Evolutionary conservation across 2,797 vertebrate species (phyloP).

Genomic region (Premnoplex brunnescens): DNA sequence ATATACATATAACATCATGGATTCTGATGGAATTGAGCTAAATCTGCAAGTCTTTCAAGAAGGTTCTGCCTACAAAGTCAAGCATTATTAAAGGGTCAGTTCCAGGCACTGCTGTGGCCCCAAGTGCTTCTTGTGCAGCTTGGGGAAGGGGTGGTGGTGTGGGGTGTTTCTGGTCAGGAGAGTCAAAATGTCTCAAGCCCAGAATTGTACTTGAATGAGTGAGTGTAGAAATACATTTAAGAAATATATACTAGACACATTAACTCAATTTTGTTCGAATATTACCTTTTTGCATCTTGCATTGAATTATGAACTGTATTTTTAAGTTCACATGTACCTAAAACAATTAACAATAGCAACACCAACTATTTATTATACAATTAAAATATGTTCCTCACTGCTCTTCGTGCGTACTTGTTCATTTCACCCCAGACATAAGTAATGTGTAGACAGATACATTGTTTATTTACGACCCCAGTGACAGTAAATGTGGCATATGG

Average conservation of each 20-base stretch:
- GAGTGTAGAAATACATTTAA: background rate
- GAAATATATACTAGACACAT: background rate
- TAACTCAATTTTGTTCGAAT: background rate
- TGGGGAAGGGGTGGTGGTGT: no score
- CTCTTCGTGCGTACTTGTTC: constrained; percentile 17
- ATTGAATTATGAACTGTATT: background rate
- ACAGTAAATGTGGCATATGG: constrained; percentile 52
- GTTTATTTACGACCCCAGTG: constrained; percentile 59
- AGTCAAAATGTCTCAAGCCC: background rate
- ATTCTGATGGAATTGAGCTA: background rate
- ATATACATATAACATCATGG: background rate
- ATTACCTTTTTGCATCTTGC: background rate
- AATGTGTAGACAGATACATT: constrained; percentile 47
- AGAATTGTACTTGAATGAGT: background rate
- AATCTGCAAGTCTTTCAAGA: background rate
- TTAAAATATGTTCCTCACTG: background rate
- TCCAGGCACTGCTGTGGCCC: background rate
- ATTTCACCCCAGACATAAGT: constrained; percentile 45
- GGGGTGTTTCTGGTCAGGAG: background rate
- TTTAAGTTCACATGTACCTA: background rate
- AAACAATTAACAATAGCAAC: constrained; percentile 32
- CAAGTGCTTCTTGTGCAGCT: background rate
- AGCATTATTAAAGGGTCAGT: background rate
- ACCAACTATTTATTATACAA: background rate
- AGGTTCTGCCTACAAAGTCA: background rate